Evolutionary conservation across 1,140 invertebrate genomes (phyloP), one percentile per base, ranked within the genome.

Genomic region (Drepana arcuata): DNA sequence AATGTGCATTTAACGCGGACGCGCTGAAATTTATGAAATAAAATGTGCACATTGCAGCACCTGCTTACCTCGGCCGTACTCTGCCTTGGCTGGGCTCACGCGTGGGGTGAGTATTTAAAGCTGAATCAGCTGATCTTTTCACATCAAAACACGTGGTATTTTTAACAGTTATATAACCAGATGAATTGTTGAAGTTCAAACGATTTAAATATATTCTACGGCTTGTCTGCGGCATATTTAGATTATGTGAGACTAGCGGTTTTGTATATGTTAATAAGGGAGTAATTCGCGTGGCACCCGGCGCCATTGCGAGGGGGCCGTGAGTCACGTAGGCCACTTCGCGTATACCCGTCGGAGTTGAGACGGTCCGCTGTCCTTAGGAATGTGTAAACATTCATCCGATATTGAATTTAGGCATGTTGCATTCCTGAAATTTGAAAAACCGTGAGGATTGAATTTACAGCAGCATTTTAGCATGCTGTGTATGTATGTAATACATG

Each of bases 251-350:
- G n/a, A n/a, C n/a, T n/a, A n/a, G n/a, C n/a, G n/a, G n/a, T n/a
- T n/a, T n/a, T 32, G 30, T 36, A 41, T 48, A 48, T 59, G 67
- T 70, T 62, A 49, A 66, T 80, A 80, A 69, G 66, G 67, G 41
- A 37, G 56, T 41, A 54, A 66, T 59, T 75, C 56, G 71, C 60
- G 64, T 77, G 72, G 68, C 72, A 60, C 54, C 58, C 63, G 66
- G 47, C 74, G 63, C 72, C 75, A 73, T 72, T 69, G 59, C 60
- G 34, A 62, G 58, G 68, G 59, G 52, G 48, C 65, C 60, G 59
- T 54, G 45, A 72, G 75, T 80, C 75, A 80, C 75, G 75, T 80
- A 80, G 64, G 70, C 75, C 74, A 80, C 68, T 62, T 57, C 58
- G 65, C 34, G 46, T 47, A 48, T 41, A 72, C 35, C 50, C 74